These are phyloP conservation scores for Cosmopolites sordidus DNA, from an alignment of 2,888 invertebrate genomes.

Conservation along the genomic window DNA sequence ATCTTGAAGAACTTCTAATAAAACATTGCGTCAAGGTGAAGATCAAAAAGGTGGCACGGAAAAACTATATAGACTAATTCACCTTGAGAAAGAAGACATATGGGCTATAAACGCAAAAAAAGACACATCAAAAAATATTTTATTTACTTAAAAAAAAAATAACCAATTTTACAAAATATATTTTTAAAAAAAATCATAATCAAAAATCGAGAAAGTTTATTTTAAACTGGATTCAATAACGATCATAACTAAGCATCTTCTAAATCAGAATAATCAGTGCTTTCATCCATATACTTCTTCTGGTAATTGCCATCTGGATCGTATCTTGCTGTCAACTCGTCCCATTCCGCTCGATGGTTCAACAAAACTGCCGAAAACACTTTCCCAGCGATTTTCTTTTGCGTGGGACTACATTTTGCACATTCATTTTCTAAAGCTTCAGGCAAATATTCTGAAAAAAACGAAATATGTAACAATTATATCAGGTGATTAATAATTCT, in stretches of 20 bases:
- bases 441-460: constrained; percentile 57
- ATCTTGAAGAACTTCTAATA: too few species aligned
- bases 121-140: background rate
- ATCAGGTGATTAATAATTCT: too few species aligned
- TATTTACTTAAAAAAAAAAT: background rate
- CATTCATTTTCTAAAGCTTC: constrained; percentile 68
- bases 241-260: constrained; percentile 16
- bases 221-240: background rate
- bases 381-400: constrained; percentile 59
- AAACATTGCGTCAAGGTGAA: too few species aligned
- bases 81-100: too few species aligned
- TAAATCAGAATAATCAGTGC: constrained; percentile 30
- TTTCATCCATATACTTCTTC: constrained; percentile 35
- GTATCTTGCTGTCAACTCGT: constrained; percentile 60
- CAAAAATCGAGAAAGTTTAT: background rate
- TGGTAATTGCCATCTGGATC: constrained; percentile 64
- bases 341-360: constrained; percentile 60
- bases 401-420: constrained; percentile 61
- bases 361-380: constrained; percentile 63
- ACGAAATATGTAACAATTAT: too few species aligned
- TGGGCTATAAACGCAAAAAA: too few species aligned
- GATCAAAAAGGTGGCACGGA: too few species aligned
- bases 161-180: background rate
- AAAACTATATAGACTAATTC: too few species aligned
- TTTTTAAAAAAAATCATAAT: background rate